Base-by-base conservation (phyloP, 2,888 invertebrate genomes). In the Branchinecta sandiegonensis region DNA sequence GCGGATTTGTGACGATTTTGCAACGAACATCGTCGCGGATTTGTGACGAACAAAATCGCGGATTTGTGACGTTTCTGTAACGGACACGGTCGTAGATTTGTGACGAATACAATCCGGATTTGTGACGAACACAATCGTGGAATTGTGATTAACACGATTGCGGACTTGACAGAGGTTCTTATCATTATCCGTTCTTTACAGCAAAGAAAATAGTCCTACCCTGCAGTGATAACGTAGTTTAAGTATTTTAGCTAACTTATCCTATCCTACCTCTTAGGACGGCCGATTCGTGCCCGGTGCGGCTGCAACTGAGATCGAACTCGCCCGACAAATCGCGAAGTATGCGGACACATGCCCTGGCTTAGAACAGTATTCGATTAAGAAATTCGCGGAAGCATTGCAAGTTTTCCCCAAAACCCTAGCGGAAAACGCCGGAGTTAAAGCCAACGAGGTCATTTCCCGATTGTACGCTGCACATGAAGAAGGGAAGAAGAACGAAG, bases 351-450 rank as follows among this genome's bases (percentile, higher is more conserved):
- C 91, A 8, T 81, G 93, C 69, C 91, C 95, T 1, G 97, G 97
- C 1, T 80, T 99, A 70, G 94, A 96, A 76, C 97, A 99, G 76
- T 99, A 99, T 79, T 91, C 97, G 12, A 90, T 96, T 13, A 85
- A 94, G 73, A 94, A 94, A 78, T 99, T 95, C 78, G 89, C 89
- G 11, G 78, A 79, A 71, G 92, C 96, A 3, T 80, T 99, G 13
- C 95, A 97, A 80, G 83, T 84, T 66, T 87, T 99, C 74, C 93
- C 96, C 0, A 90, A 92, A 77, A 88, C 91, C 1, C 80, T 99
- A 69, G 91, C 96, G 2, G 95, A 97, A 73, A 99, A 97, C 78
- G 88, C 92, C 65, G 99, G 99, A 46, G 84, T 89, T 48, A 90
- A 90, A 78, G 86, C 89, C 12, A 91, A 89, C 23, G 89, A 91